Percentiles rank a stretch among this genome's conserved stretches.
These are phyloP conservation scores for Dicyrtoma fusca DNA, from an alignment of 2,888 invertebrate species.

Conservation along the genomic window DNA sequence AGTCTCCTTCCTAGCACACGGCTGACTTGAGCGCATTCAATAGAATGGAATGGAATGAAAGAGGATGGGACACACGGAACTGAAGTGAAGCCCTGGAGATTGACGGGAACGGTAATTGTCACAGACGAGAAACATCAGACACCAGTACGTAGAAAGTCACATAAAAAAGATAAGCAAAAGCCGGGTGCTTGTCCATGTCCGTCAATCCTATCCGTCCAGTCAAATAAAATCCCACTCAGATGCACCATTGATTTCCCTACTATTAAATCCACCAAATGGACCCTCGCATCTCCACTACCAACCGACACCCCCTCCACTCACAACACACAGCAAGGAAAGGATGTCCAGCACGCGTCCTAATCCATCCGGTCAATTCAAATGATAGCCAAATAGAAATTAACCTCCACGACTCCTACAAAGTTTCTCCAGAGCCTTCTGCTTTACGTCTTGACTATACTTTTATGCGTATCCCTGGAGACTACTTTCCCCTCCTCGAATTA, in stretches of 20 bases:
- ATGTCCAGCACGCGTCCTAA: too few species aligned
- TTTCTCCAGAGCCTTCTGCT: too few species aligned
- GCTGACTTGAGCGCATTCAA: constrained; percentile 1
- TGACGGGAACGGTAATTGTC: constrained; percentile 32
- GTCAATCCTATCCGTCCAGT: constrained; percentile 31
- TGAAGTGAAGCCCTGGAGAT: constrained; percentile 1
- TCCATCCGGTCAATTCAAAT: too few species aligned
- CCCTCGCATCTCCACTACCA: neutral
- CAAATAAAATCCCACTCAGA: constrained; percentile 30
- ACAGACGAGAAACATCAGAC: constrained; percentile 33
- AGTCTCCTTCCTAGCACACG: neutral
- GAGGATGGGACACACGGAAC: constrained; percentile 18
- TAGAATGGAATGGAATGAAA: constrained; percentile 14
- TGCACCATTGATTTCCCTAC: constrained; percentile 31
- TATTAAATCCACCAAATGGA: constrained; percentile 4
- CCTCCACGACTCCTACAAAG: too few species aligned
- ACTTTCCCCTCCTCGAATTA: too few species aligned
- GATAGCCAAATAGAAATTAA: too few species aligned
- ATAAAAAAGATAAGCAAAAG: constrained; percentile 26
- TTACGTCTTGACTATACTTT: too few species aligned
- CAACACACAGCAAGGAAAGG: too few species aligned
- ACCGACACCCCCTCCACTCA: too few species aligned
- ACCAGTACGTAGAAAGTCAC: neutral
- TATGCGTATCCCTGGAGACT: too few species aligned
- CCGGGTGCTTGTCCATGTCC: neutral